phyloP scores from a whole-genome alignment of 92 coral and sea anemone species.

The Zoanthus sansibaricus region DNA sequence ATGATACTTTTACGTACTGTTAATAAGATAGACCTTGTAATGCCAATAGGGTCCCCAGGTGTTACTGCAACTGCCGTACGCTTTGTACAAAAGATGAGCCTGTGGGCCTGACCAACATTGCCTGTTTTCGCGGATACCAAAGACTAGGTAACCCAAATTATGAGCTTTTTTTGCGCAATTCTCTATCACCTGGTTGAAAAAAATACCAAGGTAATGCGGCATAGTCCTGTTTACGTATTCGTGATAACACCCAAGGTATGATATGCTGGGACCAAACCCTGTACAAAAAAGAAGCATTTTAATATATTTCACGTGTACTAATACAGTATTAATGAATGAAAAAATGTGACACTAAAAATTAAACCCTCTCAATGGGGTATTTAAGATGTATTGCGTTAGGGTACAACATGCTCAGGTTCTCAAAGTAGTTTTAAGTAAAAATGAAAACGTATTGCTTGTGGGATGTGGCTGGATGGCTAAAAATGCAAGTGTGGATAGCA shows the following conservation, averaged over 20 bases:
- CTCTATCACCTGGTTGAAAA: neutral
- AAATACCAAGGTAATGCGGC: slow-evolving; percentile 2
- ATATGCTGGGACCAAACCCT: neutral
- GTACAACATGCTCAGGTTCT: no score
- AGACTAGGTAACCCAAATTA: slow-evolving; percentile 10
- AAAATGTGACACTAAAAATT: neutral
- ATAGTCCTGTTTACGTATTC: neutral
- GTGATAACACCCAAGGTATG: neutral
- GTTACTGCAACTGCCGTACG: neutral
- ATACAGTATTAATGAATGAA: neutral
- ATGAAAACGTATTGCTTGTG: no score
- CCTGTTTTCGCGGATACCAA: slow-evolving; percentile 16
- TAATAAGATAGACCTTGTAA: neutral
- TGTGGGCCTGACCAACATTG: slow-evolving; percentile 41
- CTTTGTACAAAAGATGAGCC: slow-evolving; percentile 10
- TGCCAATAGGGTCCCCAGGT: neutral
- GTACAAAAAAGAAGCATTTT: neutral
- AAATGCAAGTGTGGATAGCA: no score
- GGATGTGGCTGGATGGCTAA: no score
- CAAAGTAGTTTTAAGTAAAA: no score
- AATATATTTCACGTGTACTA: neutral
- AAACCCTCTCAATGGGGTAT: no score
- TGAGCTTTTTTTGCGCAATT: slow-evolving; percentile 9
- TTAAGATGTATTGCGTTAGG: no score
- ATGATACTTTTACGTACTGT: neutral